Evolutionary conservation across 2,113 vertebrate genomes (phyloP), one percentile per base, ranked within the genome.

Genomic region (Peromyscus leucopus): DNA sequence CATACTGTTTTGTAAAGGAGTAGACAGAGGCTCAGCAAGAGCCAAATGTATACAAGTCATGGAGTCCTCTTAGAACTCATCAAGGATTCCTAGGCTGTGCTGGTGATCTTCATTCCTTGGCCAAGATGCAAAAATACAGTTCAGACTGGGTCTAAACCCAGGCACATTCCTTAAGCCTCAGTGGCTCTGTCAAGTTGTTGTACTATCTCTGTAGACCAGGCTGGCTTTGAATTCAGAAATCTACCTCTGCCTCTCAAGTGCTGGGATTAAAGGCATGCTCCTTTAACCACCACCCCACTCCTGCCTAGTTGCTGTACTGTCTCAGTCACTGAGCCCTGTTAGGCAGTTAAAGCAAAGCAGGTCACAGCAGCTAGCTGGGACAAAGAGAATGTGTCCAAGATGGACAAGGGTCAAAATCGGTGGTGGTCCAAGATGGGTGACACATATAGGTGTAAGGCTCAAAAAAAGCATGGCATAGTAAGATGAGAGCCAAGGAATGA

Each of bases 11-110:
- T 93, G 83, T 75, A 79, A 87, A 26, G 46, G 75, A 93, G 65
- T 76, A 94, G 87, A 95, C 21, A 36, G 48, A 97, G 84, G 61
- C 71, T 92, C 67, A 80, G 59, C n/a, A 88, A 93, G 63, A 91
- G 39, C 46, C 48, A 96, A 78, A 39, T 26, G 7, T 51, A 89
- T 55, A 87, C 16, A 92, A 19, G 57, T 59, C 57, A 59, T 59
- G 57, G 57, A 59, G 17, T 19, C 57, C 15, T 59, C 57, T 59
- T 59, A 59, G 16, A 19, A 59, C 57, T 59, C 17, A 1, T 19
- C 57, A 59, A 59, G 57, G 57, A 19, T 59, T 59, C 57, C 57
- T 59, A 59, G 57, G 57, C 57, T 19, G 17, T 59, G 57, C 57
- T 59, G 57, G 57, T 59, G 3, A 59, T 19, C 57, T 59, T 59